A percentile compares a stretch with the other conserved stretches of the same genome.
Conservation (phyloP, 2,888 invertebrate species). For the Philereme transversata region DNA sequence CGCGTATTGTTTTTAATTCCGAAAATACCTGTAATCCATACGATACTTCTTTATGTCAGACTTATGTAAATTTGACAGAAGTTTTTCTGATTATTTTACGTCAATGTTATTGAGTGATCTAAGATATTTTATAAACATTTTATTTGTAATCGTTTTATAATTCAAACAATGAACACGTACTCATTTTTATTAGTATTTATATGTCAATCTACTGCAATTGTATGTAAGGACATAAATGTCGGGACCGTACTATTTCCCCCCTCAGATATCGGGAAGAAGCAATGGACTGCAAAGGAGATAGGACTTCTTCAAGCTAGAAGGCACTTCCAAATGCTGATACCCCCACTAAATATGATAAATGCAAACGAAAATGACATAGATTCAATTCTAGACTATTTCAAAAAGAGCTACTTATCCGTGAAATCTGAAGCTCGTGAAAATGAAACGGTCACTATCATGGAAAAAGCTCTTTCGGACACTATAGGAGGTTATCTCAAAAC, state of each 20-base stretch:
- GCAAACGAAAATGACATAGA: constrained; percentile 54
- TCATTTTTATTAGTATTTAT: constrained; percentile 41
- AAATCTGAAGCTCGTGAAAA: constrained; percentile 51
- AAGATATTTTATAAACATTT: constrained; percentile 50
- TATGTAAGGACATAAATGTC: constrained; percentile 50
- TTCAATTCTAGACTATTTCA: constrained; percentile 55
- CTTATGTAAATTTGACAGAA: too few relatives aligned
- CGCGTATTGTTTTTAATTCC: too few relatives aligned
- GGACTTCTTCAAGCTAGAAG: constrained; percentile 58
- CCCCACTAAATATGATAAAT: constrained; percentile 49
- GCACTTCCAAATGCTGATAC: constrained; percentile 61
- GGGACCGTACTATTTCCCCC: constrained; percentile 66
- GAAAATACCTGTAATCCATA: too few relatives aligned
- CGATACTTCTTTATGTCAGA: too few relatives aligned
- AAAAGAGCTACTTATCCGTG: constrained; percentile 50
- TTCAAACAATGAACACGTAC: constrained; percentile 41
- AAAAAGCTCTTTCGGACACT: constrained; percentile 73
- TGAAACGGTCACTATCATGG: constrained; percentile 52
- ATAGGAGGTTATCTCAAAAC: constrained; percentile 85
- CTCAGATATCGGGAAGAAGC: constrained; percentile 47
- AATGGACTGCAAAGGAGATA: constrained; percentile 56
- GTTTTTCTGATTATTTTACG: too few relatives aligned
- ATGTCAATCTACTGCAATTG: constrained; percentile 29
- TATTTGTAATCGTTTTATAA: constrained; percentile 56
- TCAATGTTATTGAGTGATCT: too few relatives aligned